phyloP scores from a whole-genome alignment of 2,797 vertebrate species.

The Protosalanx chinensis region DNA sequence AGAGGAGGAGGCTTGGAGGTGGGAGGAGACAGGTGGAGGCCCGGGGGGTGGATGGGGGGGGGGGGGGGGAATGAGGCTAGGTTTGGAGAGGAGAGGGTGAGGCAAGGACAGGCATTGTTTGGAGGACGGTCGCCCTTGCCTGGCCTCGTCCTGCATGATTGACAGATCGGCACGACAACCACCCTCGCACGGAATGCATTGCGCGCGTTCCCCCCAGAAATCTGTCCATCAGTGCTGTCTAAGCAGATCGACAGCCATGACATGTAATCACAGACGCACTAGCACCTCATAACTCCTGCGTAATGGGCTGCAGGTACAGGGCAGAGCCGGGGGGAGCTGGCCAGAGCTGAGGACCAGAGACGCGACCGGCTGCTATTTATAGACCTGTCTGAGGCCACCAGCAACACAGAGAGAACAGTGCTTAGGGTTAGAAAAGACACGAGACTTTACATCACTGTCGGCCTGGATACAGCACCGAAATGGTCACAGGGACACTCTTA shows the following conservation, averaged over 20 bases:
- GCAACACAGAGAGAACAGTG: slow-evolving; percentile 62
- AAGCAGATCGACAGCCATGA: slow-evolving; percentile 85
- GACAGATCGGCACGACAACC: slow-evolving; percentile 78
- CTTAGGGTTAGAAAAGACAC: slow-evolving; percentile 62
- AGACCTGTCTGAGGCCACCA: slow-evolving; percentile 61
- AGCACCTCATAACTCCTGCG: slow-evolving; percentile 79
- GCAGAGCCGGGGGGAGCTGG: slow-evolving; percentile 34
- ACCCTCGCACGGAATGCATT: slow-evolving; percentile 76
- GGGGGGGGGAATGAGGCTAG: background rate
- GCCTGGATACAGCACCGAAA: slow-evolving; percentile 13
- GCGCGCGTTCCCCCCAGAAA: slow-evolving; percentile 69
- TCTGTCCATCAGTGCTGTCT: slow-evolving; percentile 83
- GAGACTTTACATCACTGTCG: slow-evolving; percentile 58
- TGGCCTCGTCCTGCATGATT: slow-evolving; percentile 64
- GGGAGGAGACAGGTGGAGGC: too few relatives aligned
- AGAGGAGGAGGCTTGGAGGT: background rate
- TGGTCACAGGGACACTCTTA: slow-evolving; percentile 38
- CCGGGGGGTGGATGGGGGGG: too few relatives aligned
- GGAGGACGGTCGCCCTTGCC: slow-evolving; percentile 59
- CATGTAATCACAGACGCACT: slow-evolving; percentile 82
- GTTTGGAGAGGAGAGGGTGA: slow-evolving; percentile 45
- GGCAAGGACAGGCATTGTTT: slow-evolving; percentile 66
- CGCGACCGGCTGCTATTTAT: slow-evolving; percentile 60
- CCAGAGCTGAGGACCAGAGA: slow-evolving; percentile 14
- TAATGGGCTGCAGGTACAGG: slow-evolving; percentile 61